Percentiles rank a stretch among this genome's conserved stretches.
Conservation (phyloP, 2,113 vertebrate species). For the Stomatorhinus ivindoensis region DNA sequence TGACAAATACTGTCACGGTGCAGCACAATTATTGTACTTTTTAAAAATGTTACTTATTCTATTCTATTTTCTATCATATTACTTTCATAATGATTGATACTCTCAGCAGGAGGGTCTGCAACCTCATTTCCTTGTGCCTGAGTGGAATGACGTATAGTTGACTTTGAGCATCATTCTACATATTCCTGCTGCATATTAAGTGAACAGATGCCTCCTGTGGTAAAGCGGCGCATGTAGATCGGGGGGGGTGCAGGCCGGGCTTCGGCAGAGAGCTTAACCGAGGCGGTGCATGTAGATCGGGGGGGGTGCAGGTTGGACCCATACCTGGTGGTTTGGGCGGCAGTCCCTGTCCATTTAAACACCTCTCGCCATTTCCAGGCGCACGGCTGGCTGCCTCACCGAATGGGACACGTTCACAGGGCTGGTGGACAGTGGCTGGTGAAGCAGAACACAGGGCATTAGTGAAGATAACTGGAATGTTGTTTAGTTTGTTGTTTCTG, state of each 20-base stretch:
- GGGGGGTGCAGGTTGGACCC: not conserved
- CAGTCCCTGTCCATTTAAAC: slow-evolving; percentile 12
- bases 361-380: not conserved
- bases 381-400: not conserved
- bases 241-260: no score
- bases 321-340: slow-evolving; percentile 12
- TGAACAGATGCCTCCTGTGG: not conserved
- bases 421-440: not conserved
- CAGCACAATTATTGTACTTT: not conserved
- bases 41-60: not conserved
- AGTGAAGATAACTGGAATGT: not conserved
- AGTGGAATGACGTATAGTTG: not conserved
- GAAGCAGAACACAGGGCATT: not conserved
- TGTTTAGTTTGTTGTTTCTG: not conserved
- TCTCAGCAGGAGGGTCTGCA: not conserved
- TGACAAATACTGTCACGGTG: not conserved
- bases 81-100: not conserved
- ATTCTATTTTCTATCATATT: not conserved
- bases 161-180: not conserved
- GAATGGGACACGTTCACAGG: not conserved
- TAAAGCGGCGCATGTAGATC: not conserved
- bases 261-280: no score
- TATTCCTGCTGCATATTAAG: not conserved
- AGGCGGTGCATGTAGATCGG: not conserved
- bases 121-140: not conserved